Evolutionary conservation across 2,113 vertebrate genomes (phyloP).

Genomic region (Lophochroa leadbeateri): DNA sequence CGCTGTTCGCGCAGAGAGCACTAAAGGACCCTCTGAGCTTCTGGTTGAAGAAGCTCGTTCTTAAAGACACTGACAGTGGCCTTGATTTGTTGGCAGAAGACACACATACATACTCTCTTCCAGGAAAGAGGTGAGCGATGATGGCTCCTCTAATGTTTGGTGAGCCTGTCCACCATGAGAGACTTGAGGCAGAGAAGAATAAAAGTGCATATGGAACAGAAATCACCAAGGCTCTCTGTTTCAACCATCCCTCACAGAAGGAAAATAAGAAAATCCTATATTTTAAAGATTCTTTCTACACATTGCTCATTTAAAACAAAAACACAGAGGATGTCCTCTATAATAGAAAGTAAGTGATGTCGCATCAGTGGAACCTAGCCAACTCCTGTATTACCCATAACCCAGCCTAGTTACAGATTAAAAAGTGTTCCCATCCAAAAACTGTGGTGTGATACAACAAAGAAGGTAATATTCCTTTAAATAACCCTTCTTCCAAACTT

Average conservation of each 20-base stretch:
- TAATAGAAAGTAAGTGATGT: neutral
- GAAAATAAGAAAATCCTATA: neutral
- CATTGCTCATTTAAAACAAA: neutral
- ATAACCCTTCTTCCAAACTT: neutral
- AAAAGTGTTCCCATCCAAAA: neutral
- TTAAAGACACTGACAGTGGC: neutral
- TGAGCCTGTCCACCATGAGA: neutral
- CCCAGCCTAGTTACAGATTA: neutral
- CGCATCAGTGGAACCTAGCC: neutral
- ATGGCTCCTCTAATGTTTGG: neutral
- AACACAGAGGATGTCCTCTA: neutral
- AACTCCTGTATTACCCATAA: neutral
- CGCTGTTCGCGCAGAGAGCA: neutral
- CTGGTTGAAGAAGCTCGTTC: neutral
- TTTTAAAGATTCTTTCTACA: neutral
- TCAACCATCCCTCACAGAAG: neutral
- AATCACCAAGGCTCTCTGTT: neutral
- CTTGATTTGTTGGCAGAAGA: neutral
- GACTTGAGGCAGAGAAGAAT: neutral
- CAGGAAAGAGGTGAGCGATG: neutral
- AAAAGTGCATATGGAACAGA: neutral
- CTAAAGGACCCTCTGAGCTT: neutral
- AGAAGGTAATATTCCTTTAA: neutral
- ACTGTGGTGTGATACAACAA: neutral
- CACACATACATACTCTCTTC: neutral